phyloP scores from a whole-genome alignment of 2,113 vertebrate species.

The Spheniscus mendiculus region DNA sequence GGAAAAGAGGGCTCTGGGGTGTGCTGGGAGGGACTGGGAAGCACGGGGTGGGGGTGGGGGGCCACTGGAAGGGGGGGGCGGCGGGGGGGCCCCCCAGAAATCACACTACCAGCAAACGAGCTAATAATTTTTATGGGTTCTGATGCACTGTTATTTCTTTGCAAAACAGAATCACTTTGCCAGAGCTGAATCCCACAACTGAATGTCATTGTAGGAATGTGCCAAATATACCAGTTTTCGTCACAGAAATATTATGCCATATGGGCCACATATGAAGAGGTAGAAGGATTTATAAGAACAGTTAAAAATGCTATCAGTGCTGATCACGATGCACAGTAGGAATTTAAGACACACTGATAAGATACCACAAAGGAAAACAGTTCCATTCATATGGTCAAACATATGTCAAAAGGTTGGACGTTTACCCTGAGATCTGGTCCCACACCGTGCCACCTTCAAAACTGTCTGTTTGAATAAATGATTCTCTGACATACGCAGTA shows the following conservation, averaged over 20 bases:
- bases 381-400: neutral
- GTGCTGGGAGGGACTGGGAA: too few species aligned
- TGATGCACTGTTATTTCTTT: neutral
- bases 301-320: neutral
- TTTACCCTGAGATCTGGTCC: neutral
- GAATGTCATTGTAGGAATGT: neutral
- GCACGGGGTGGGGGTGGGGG: neutral
- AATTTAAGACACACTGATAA: neutral
- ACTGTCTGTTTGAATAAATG: neutral
- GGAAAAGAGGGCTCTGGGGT: too few species aligned
- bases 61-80: too few species aligned
- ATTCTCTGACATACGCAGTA: neutral
- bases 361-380: neutral
- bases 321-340: neutral
- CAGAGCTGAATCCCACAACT: neutral
- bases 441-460: neutral
- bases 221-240: neutral
- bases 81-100: accelerated
- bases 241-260: neutral
- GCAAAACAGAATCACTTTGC: neutral
- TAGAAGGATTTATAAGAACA: neutral
- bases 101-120: neutral
- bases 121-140: neutral
- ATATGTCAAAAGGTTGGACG: neutral
- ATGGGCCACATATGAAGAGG: neutral